Conservation (phyloP, 92 coral and sea anemone genomes). For the Desmophyllum pertusum region DNA sequence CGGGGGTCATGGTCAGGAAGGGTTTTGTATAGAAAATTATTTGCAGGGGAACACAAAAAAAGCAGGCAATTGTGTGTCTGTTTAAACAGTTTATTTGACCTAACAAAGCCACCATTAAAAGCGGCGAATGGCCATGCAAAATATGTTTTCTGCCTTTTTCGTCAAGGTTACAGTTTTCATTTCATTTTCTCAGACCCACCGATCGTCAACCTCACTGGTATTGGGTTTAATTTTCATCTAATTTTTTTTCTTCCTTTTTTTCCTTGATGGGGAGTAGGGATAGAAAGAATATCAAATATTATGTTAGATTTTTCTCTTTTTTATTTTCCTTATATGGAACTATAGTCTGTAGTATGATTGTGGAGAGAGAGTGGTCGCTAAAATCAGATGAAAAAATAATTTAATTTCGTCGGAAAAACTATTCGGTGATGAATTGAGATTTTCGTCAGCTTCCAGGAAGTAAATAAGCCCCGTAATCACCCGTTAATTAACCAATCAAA, state of each 20-base stretch:
- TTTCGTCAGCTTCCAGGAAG: neutral
- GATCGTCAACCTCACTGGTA: neutral
- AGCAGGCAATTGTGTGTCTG: neutral
- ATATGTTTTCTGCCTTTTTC: slow-evolving; percentile 24
- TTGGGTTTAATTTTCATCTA: slow-evolving; percentile 15
- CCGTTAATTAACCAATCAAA: neutral
- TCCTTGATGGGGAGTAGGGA: slow-evolving; percentile 16
- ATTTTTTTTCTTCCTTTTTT: neutral
- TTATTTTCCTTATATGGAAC: neutral
- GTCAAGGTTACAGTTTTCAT: slow-evolving; percentile 2
- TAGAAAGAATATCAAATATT: slow-evolving; percentile 51
- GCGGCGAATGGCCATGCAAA: slow-evolving; percentile 20
- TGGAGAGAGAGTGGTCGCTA: slow-evolving; percentile 13
- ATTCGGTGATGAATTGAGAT: neutral
- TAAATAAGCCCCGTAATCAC: neutral
- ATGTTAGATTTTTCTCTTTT: slow-evolving; percentile 29
- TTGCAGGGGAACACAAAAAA: no score
- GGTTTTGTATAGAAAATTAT: neutral
- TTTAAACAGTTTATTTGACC: slow-evolving; percentile 39
- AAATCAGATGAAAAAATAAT: slow-evolving; percentile 48
- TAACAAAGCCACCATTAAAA: slow-evolving; percentile 6
- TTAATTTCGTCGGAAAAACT: slow-evolving; percentile 13
- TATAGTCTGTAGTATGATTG: slow-evolving; percentile 12
- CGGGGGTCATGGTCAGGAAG: no score
- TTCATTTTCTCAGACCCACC: neutral